Evolutionary conservation across 2,888 invertebrate genomes (phyloP).

Genomic region (Disparrhopalites patrizii): DNA sequence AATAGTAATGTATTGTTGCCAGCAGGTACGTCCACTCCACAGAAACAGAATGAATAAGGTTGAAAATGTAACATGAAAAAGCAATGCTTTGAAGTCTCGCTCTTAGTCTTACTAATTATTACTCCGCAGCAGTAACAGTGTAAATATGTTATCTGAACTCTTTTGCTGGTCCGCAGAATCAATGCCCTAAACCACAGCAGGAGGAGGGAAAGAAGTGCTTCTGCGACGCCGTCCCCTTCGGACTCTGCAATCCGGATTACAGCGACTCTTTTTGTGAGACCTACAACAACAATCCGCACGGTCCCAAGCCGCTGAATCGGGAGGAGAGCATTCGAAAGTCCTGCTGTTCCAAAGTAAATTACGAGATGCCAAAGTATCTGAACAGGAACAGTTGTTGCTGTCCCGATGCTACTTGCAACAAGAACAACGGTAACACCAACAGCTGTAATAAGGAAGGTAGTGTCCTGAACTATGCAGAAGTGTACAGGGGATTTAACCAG

Average conservation of each 20-base stretch:
- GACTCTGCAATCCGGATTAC: constrained; percentile 11
- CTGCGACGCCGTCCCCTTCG: not conserved
- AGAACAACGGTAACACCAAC: not conserved
- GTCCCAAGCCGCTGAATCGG: not conserved
- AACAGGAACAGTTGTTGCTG: not conserved
- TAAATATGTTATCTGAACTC: too few relatives aligned
- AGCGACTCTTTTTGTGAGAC: constrained; percentile 9
- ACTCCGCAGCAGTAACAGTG: too few relatives aligned
- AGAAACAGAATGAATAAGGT: too few relatives aligned
- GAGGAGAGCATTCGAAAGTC: not conserved
- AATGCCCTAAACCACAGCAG: not conserved
- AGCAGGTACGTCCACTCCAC: too few relatives aligned
- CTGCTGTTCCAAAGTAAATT: constrained; percentile 1
- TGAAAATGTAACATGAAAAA: too few relatives aligned
- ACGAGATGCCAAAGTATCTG: not conserved
- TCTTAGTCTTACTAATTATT: too few relatives aligned
- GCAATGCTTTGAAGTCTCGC: too few relatives aligned
- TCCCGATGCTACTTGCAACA: not conserved
- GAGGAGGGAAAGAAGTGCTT: not conserved
- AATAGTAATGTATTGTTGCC: too few relatives aligned
- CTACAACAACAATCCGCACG: constrained; percentile 12
- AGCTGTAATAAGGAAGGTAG: not conserved
- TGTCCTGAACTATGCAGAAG: not conserved
- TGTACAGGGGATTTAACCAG: constrained; percentile 6
- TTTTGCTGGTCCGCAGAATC: not conserved